phyloP scores from a whole-genome alignment of 2,888 invertebrate genomes.

The Uloborus plumipes region DNA sequence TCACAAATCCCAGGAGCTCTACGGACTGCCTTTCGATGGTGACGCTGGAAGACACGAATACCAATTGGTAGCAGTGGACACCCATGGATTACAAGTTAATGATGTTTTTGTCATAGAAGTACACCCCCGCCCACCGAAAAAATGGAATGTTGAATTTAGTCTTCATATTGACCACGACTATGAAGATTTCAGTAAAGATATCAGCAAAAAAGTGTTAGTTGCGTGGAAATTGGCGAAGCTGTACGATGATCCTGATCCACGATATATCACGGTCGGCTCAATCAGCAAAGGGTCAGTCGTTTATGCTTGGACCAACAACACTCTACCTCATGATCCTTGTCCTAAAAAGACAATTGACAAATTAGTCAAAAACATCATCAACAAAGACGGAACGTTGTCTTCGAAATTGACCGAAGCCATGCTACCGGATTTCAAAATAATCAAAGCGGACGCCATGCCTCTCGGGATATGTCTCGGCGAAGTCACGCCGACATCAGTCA shows the following conservation, averaged over 20 bases:
- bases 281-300: slow-evolving; percentile 79
- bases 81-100: slow-evolving; percentile 53
- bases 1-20: slow-evolving; percentile 81
- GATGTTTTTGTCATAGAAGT: slow-evolving; percentile 66
- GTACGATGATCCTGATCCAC: slow-evolving; percentile 62
- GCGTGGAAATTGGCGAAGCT: slow-evolving; percentile 66
- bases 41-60: slow-evolving; percentile 84
- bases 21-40: slow-evolving; percentile 83
- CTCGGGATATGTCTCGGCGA: slow-evolving; percentile 75
- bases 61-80: slow-evolving; percentile 76
- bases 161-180: slow-evolving; percentile 77
- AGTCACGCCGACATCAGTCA: slow-evolving; percentile 74
- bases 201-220: slow-evolving; percentile 69
- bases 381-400: slow-evolving; percentile 74
- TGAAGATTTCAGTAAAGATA: slow-evolving; percentile 69
- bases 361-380: slow-evolving; percentile 78
- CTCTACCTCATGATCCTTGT: slow-evolving; percentile 64
- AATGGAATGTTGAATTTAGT: slow-evolving; percentile 80
- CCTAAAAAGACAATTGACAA: slow-evolving; percentile 59
- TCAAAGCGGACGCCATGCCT: slow-evolving; percentile 77
- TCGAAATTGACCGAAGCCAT: slow-evolving; percentile 73
- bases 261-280: slow-evolving; percentile 77
- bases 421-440: slow-evolving; percentile 81
- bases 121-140: slow-evolving; percentile 57
- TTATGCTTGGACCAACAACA: slow-evolving; percentile 70